These are phyloP conservation scores for Ptychadena robeensis DNA, from an alignment of 2,797 vertebrate genomes.

Conservation along the genomic window DNA sequence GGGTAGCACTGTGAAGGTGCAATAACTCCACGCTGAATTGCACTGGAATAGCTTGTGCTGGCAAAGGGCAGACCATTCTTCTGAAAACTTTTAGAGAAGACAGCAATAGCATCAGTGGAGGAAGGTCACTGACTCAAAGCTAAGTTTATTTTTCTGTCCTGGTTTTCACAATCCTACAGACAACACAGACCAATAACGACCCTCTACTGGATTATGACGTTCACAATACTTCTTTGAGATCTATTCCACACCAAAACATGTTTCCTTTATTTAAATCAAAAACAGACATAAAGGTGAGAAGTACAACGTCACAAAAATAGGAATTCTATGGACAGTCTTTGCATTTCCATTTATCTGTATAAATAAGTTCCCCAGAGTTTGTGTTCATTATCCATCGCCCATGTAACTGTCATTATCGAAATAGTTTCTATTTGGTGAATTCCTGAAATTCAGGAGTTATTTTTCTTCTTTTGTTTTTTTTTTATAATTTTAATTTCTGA, in stretches of 20 bases:
- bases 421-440: slow-evolving; percentile 90
- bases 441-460: slow-evolving; percentile 94
- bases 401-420: slow-evolving; percentile 91
- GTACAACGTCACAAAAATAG: slow-evolving; percentile 60
- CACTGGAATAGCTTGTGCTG: slow-evolving; percentile 40
- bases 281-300: slow-evolving; percentile 75
- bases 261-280: slow-evolving; percentile 54
- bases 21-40: slow-evolving; percentile 15
- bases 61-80: slow-evolving; percentile 49
- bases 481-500: slow-evolving; percentile 90
- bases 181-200: slow-evolving; percentile 14
- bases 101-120: slow-evolving; percentile 50
- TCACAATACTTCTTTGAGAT: slow-evolving; percentile 61
- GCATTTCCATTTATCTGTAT: slow-evolving; percentile 86
- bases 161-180: slow-evolving; percentile 29
- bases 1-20: neutral
- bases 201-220: slow-evolving; percentile 50
- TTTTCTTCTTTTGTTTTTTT: slow-evolving; percentile 76
- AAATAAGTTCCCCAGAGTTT: slow-evolving; percentile 82
- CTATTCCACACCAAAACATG: slow-evolving; percentile 67
- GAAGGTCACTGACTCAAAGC: slow-evolving; percentile 21
- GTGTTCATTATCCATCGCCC: slow-evolving; percentile 77
- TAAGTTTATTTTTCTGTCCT: slow-evolving; percentile 21
- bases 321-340: slow-evolving; percentile 79
- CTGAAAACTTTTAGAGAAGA: slow-evolving; percentile 41